These are phyloP conservation scores for Clarias gariepinus DNA, from an alignment of 2,113 vertebrate species.

Conservation along the genomic window DNA sequence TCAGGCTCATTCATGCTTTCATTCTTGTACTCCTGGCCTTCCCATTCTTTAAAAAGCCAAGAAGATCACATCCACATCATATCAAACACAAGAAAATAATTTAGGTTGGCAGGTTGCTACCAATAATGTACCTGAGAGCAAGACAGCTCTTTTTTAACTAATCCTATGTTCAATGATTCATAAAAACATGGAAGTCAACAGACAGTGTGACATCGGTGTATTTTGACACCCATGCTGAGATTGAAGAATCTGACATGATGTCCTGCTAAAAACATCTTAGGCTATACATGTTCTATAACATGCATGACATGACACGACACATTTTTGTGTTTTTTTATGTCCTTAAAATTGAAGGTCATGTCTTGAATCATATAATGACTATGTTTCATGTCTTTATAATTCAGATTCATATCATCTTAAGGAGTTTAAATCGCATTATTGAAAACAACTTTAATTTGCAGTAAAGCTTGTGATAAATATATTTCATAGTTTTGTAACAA, in stretches of 20 bases:
- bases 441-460: neutral
- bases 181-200: slow-evolving; percentile 21
- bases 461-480: neutral
- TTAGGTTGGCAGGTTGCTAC: neutral
- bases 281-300: slow-evolving; percentile 20
- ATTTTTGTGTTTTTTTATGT: slow-evolving; percentile 6
- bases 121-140: neutral
- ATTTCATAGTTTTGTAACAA: neutral
- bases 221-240: neutral
- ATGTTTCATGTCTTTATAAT: neutral
- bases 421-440: neutral
- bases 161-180: neutral
- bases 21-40: neutral
- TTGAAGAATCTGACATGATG: slow-evolving; percentile 12
- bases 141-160: neutral
- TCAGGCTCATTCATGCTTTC: neutral
- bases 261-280: slow-evolving; percentile 5
- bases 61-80: neutral
- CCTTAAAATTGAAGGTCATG: slow-evolving; percentile 15
- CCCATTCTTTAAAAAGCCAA: neutral
- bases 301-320: neutral
- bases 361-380: neutral
- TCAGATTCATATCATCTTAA: neutral
- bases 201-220: neutral
- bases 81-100: neutral